These are phyloP conservation scores for Cyphomyrus plagiostoma DNA, from an alignment of 2,113 vertebrate species.

Conservation along the genomic window DNA sequence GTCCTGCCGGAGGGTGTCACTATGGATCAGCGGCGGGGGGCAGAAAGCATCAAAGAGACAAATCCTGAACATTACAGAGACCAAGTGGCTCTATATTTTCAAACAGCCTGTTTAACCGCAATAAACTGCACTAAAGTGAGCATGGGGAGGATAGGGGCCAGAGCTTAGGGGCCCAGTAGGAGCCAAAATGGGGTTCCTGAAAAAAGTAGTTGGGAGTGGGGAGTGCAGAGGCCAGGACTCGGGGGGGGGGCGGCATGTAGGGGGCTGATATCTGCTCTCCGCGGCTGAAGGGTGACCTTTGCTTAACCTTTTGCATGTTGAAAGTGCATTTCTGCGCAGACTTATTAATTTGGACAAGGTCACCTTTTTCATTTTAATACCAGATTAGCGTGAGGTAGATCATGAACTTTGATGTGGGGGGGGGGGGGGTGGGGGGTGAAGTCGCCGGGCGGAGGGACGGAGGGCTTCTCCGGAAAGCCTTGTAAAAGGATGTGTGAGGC, in stretches of 20 bases:
- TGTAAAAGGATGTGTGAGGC: slow-evolving; percentile 33
- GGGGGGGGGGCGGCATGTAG: background rate
- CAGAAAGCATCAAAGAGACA: background rate
- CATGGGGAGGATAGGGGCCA: background rate
- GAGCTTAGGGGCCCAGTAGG: background rate
- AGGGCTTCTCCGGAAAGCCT: slow-evolving; percentile 21
- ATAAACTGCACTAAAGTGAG: background rate
- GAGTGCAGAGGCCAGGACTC: background rate
- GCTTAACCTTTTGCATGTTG: slow-evolving; percentile 44
- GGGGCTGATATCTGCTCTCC: slow-evolving; percentile 10
- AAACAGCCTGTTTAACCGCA: background rate
- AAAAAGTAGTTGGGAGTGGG: background rate
- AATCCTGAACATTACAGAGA: background rate
- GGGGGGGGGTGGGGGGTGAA: too few relatives aligned
- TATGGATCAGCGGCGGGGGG: background rate
- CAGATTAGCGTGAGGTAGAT: slow-evolving; percentile 41
- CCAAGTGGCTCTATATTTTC: background rate
- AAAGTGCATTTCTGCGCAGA: slow-evolving; percentile 44
- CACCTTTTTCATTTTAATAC: slow-evolving; percentile 44
- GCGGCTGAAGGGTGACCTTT: slow-evolving; percentile 43
- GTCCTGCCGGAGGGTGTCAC: background rate
- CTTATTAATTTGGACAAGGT: slow-evolving; percentile 52
- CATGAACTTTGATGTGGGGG: slow-evolving; percentile 41
- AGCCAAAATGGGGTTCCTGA: background rate
- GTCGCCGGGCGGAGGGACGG: background rate